These are phyloP conservation scores for Amphipyra berbera DNA, from an alignment of 2,888 invertebrate genomes.

Conservation along the genomic window DNA sequence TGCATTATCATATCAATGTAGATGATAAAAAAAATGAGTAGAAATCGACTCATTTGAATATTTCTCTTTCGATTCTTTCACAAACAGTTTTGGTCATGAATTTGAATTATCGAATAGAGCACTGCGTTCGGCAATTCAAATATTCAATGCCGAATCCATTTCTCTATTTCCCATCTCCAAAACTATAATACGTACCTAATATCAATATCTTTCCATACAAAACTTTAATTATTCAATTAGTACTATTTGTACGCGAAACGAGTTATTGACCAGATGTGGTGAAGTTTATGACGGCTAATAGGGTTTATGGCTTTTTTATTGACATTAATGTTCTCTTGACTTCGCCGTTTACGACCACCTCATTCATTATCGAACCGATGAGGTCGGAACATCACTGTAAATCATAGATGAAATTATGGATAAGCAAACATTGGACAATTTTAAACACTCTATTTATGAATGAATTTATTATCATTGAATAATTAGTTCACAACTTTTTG, in stretches of 20 bases:
- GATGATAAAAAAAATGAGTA: conserved; percentile 1
- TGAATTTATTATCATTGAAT: conserved; percentile 70
- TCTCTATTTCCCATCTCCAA: neutral
- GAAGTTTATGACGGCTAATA: conserved; percentile 88
- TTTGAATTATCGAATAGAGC: too few relatives aligned
- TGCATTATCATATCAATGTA: conserved; percentile 48
- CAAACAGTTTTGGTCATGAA: neutral
- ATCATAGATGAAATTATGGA: conserved; percentile 82
- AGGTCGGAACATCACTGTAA: conserved; percentile 86
- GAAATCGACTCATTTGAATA: conserved; percentile 15
- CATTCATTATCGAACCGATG: conserved; percentile 88
- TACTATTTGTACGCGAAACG: conserved; percentile 83
- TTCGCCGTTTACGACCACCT: conserved; percentile 86
- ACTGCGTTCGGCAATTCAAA: too few relatives aligned
- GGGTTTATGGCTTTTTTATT: conserved; percentile 89
- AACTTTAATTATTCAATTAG: conserved; percentile 81
- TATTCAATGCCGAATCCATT: too few relatives aligned
- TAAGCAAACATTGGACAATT: conserved; percentile 68
- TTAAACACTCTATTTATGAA: conserved; percentile 60
- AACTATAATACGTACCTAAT: conserved; percentile 25
- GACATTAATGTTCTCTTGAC: conserved; percentile 89
- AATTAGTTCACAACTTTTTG: conserved; percentile 54
- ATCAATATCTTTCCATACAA: conserved; percentile 52
- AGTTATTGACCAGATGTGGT: conserved; percentile 87
- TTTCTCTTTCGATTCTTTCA: conserved; percentile 2